These are phyloP conservation scores for Falcaria lacertinaria DNA, from an alignment of 2,888 invertebrate species.

Conservation along the genomic window DNA sequence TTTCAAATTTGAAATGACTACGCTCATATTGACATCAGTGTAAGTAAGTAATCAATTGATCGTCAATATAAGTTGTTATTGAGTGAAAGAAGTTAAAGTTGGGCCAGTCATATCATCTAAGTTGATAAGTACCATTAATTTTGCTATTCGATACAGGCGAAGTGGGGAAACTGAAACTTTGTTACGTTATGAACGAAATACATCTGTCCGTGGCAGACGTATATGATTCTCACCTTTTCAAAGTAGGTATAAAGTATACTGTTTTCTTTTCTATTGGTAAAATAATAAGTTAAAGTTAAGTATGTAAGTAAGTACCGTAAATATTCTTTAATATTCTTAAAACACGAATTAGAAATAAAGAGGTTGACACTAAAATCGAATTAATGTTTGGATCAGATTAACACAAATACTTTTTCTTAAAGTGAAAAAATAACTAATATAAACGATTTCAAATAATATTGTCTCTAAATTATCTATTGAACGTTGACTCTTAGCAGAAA, in stretches of 20 bases:
- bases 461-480: conserved; percentile 29
- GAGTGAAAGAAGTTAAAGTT: conserved; percentile 25
- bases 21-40: too few relatives aligned
- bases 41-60: background rate
- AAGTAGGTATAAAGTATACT: background rate
- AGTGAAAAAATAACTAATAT: background rate
- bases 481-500: conserved; percentile 47
- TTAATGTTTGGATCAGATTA: too few relatives aligned
- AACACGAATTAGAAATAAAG: too few relatives aligned
- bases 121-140: conserved; percentile 43
- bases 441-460: conserved; percentile 16
- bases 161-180: conserved; percentile 34
- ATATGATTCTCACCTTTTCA: background rate
- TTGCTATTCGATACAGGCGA: conserved; percentile 32
- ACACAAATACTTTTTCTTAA: too few relatives aligned
- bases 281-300: too few relatives aligned
- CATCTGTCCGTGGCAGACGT: conserved; percentile 5
- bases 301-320: too few relatives aligned
- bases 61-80: conserved; percentile 18
- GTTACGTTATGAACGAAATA: conserved; percentile 36
- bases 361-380: too few relatives aligned
- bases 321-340: too few relatives aligned
- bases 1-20: too few relatives aligned
- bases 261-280: too few relatives aligned
- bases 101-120: conserved; percentile 36